A percentile compares a stretch with the other conserved stretches of the same genome.
phyloP scores from a whole-genome alignment of 2,113 vertebrate species.

The Vanacampus margaritifer region DNA sequence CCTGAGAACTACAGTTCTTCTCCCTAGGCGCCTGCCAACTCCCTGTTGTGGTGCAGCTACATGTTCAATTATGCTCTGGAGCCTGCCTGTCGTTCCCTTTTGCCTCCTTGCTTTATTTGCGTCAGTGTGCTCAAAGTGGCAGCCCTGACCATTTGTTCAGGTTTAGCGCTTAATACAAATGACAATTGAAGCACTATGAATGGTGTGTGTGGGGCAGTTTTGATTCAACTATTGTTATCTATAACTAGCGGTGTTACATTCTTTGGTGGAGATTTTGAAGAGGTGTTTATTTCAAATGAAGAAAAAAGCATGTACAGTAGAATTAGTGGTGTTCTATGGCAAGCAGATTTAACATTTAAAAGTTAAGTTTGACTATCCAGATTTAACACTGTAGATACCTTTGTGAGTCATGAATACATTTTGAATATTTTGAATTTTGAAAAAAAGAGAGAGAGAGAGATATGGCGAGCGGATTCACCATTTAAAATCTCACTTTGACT shows the following conservation, averaged over 20 bases:
- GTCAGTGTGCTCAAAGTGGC: slow-evolving; percentile 21
- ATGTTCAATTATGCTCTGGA: slow-evolving; percentile 71
- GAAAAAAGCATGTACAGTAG: neutral
- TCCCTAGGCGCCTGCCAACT: slow-evolving; percentile 63
- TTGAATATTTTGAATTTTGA: too few relatives aligned
- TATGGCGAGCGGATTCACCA: too few relatives aligned
- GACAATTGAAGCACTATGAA: slow-evolving; percentile 11
- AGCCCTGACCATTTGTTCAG: slow-evolving; percentile 9
- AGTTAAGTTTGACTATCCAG: neutral
- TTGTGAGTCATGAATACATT: too few relatives aligned
- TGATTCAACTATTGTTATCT: slow-evolving; percentile 5
- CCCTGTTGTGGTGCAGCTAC: slow-evolving; percentile 68
- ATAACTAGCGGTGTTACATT: neutral
- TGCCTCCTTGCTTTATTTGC: slow-evolving; percentile 36
- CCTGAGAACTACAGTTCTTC: slow-evolving; percentile 57
- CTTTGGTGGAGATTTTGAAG: neutral
- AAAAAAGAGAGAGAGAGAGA: too few relatives aligned
- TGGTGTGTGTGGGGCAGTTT: slow-evolving; percentile 26
- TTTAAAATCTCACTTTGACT: too few relatives aligned
- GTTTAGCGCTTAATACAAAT: slow-evolving; percentile 23
- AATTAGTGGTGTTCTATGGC: too few relatives aligned
- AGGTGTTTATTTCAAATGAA: neutral
- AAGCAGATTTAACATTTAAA: neutral
- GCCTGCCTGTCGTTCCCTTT: slow-evolving; percentile 65
- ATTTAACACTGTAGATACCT: neutral